A percentile compares a stretch with the other conserved stretches of the same genome.
phyloP scores from a whole-genome alignment of 1,140 invertebrate genomes.

The Dufourea novaeangliae region DNA sequence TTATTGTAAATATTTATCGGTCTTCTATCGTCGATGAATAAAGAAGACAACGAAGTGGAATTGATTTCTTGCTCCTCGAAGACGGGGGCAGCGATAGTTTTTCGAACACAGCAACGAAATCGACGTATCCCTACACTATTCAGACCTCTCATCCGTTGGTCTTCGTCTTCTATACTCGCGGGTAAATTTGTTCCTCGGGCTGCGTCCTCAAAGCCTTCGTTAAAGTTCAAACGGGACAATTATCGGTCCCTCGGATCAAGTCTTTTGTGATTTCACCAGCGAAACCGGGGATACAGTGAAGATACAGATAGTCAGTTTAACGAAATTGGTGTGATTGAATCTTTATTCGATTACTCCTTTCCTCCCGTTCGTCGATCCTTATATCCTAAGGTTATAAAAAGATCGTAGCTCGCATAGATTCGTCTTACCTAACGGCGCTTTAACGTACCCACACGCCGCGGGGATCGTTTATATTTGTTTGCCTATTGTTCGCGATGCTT shows the following conservation, averaged over 20 bases:
- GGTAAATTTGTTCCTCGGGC: constrained; percentile 9
- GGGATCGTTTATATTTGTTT: constrained; percentile 3
- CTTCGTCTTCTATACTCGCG: background rate
- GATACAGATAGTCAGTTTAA: background rate
- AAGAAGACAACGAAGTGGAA: background rate
- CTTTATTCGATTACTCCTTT: background rate
- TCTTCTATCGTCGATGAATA: constrained; percentile 14
- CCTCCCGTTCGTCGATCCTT: background rate
- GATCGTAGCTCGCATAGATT: constrained; percentile 25
- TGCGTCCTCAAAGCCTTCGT: background rate
- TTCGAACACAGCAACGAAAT: background rate
- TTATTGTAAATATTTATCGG: too few relatives aligned
- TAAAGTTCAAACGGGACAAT: constrained; percentile 27
- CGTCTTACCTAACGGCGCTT: constrained; percentile 40
- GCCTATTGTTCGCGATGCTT: background rate
- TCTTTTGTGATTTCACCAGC: background rate
- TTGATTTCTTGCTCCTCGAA: background rate
- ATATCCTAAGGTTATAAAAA: constrained; percentile 30
- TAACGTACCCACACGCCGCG: constrained; percentile 22
- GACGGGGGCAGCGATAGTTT: too few relatives aligned
- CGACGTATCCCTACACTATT: background rate
- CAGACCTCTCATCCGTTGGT: constrained; percentile 23
- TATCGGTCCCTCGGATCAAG: background rate
- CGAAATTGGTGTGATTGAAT: background rate
- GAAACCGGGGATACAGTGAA: background rate